phyloP scores from a whole-genome alignment of 2,797 vertebrate genomes.

The Phyllotis vaccarum region DNA sequence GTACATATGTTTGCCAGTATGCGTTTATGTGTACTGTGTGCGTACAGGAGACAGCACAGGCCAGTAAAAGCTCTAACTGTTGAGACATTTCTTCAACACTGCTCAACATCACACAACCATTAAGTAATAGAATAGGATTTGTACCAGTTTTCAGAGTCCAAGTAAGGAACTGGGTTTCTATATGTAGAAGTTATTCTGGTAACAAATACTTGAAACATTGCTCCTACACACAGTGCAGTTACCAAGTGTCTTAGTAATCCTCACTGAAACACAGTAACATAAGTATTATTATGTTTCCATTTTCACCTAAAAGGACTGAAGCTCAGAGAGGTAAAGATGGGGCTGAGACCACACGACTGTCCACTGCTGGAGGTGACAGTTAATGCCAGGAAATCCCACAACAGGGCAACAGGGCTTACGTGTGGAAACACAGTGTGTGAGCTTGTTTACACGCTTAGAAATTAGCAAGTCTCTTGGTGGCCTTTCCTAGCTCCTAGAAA shows the following conservation, averaged over 20 bases:
- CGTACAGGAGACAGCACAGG: neutral
- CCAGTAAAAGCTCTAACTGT: neutral
- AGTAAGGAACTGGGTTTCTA: neutral
- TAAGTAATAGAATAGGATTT: neutral
- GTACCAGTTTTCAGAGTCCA: neutral
- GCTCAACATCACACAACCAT: neutral
- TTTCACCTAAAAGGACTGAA: constrained; percentile 4
- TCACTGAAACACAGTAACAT: neutral
- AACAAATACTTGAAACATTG: neutral
- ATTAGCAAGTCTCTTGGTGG: neutral
- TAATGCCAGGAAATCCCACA: neutral
- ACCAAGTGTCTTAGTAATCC: neutral
- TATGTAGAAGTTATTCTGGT: neutral
- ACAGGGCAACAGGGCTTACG: neutral
- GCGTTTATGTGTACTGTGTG: neutral
- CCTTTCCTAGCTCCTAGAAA: neutral
- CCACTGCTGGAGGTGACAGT: neutral
- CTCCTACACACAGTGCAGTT: neutral
- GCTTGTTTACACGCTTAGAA: fast-evolving
- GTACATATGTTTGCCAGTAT: neutral
- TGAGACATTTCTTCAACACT: neutral
- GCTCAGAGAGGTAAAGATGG: neutral
- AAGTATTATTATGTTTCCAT: neutral
- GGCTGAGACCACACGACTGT: neutral
- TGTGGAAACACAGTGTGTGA: neutral